A percentile compares a stretch with the other conserved stretches of the same genome.
phyloP scores from a whole-genome alignment of 2,113 vertebrate species.

The Odobenus rosmarus region DNA sequence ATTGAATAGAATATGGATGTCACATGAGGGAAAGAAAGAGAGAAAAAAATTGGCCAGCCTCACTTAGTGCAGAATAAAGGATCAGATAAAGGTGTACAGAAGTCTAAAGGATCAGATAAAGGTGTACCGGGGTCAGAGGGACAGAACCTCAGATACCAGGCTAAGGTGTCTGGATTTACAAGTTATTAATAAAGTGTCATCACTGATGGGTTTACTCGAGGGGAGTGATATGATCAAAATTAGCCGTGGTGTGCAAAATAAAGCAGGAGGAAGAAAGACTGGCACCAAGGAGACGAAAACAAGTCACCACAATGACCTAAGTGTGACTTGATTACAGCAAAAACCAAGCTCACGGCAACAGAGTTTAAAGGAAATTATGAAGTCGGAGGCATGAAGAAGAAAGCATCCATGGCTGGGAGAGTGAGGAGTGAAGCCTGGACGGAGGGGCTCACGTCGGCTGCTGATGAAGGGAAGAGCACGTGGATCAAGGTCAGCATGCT shows the following conservation, averaged over 20 bases:
- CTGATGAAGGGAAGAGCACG: fast-evolving
- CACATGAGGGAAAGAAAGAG: neutral
- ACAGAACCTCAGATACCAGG: too few species aligned
- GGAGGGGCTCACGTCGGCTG: neutral
- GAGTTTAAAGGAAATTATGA: neutral
- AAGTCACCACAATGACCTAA: fast-evolving
- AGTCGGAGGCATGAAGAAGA: neutral
- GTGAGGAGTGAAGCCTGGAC: neutral
- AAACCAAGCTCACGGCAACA: neutral
- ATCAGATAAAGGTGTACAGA: neutral
- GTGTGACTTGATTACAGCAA: neutral
- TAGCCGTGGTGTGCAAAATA: neutral
- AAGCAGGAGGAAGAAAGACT: neutral
- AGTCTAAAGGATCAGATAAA: neutral
- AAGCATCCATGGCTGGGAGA: fast-evolving
- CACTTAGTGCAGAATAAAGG: neutral
- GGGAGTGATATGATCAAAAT: neutral
- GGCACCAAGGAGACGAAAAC: fast-evolving
- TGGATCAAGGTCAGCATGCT: fast-evolving
- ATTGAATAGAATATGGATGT: neutral
- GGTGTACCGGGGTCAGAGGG: neutral
- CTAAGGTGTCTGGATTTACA: neutral
- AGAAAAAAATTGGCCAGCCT: neutral
- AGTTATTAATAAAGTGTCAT: neutral
- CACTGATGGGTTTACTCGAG: neutral